Base-by-base conservation (phyloP, 1,140 invertebrate genomes). In the Nasonia vitripennis region DNA sequence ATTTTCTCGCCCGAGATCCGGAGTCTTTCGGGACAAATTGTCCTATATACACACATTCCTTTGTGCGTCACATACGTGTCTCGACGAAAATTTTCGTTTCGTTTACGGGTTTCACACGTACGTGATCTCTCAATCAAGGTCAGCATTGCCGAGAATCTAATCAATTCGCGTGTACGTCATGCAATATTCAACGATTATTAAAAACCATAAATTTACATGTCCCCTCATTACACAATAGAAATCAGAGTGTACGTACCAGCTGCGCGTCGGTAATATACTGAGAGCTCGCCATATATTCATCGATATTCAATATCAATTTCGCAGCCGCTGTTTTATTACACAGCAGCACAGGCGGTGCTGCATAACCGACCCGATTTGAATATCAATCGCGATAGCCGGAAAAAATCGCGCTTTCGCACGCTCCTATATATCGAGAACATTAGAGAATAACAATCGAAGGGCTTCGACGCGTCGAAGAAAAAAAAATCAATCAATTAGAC, bases 401-500 rank as follows among this genome's bases (percentile, higher is more conserved):
- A 62, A 82, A 70, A 84, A 78, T 84, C 23, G 37, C 55, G 17
- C 14, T 84, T 84, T 84, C 83, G 48, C 83, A 79, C 75, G 83
- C 62, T 83, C 74, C 7, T 68, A 51, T 31, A 2, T 9, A 27
- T 27, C 27, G 27, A 27, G n/a, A 62, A 62, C 55, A 62, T 62
- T 62, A 62, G 55, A n/a, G 20, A 62, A 7, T 62, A 62, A 62
- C 55, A 62, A 62, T 62, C 55, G 37, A 11, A 51, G 70, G 55
- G 55, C 20, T 48, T n/a, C 3, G 11, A 27, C 23, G 3, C n/a
- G 41, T 4, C 5, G 5, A 17, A 55, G 55, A 20, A 83, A 83
- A 84, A 77, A 81, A 81, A 81, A 85, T 81, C 78, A 85, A 85
- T 85, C 83, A 75, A 85, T 85, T 85, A 73, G 77, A 78, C 62